Conservation (phyloP, 2,888 invertebrate genomes). For the Ornithoptera alexandrae region DNA sequence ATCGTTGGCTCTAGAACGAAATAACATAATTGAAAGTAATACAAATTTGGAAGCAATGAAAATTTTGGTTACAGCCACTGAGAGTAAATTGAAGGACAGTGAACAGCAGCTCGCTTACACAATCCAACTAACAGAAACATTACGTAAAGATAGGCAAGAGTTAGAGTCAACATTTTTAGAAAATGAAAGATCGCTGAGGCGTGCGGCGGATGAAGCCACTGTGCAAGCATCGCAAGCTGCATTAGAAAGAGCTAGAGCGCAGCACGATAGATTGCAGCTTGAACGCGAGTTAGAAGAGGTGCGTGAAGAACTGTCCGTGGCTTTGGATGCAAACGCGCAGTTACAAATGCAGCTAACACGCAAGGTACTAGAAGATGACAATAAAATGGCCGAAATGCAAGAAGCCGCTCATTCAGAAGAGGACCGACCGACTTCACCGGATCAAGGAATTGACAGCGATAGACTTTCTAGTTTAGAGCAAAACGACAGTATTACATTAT, state of each 20-base stretch:
- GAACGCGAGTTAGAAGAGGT: conserved; percentile 83
- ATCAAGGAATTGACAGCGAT: conserved; percentile 94
- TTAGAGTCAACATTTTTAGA: conserved; percentile 66
- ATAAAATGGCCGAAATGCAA: conserved; percentile 54
- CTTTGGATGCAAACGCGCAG: conserved; percentile 58
- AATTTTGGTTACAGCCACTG: conserved; percentile 46
- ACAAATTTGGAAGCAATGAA: conserved; percentile 51
- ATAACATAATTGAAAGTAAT: conserved; percentile 48
- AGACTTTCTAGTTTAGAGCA: conserved; percentile 83
- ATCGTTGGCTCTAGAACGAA: conserved; percentile 46
- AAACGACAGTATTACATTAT: conserved; percentile 67
- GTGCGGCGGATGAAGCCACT: conserved; percentile 85
- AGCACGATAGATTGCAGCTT: conserved; percentile 84
- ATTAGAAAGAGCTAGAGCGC: conserved; percentile 85
- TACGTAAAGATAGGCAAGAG: conserved; percentile 64
- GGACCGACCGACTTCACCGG: conserved; percentile 84
- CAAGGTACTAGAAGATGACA: conserved; percentile 57
- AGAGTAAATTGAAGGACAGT: conserved; percentile 53
- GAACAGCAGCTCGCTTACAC: conserved; percentile 57
- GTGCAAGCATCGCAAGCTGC: conserved; percentile 87
- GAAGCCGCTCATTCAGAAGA: conserved; percentile 59
- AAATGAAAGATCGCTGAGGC: conserved; percentile 80
- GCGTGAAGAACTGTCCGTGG: conserved; percentile 65
- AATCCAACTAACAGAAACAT: conserved; percentile 50
- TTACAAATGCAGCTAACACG: conserved; percentile 72